Conservation (phyloP, 2,113 vertebrate genomes). For the Emydura subglobosa region DNA sequence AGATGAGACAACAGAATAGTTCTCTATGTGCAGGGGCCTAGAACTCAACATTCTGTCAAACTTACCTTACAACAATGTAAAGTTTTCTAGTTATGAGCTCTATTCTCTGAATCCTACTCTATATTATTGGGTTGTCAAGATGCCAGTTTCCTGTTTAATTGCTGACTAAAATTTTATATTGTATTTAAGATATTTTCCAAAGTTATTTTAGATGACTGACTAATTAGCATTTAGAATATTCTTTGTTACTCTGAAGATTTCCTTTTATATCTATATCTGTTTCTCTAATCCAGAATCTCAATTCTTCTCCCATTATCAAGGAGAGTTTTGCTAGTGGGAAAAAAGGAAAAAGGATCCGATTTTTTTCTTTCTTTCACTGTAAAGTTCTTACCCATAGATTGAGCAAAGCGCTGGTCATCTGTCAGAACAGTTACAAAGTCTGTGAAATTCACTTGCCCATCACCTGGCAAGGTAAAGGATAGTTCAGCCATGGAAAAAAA, state of each 20-base stretch:
- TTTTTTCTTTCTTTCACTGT: not conserved
- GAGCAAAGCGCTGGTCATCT: not conserved
- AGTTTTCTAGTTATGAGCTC: not conserved
- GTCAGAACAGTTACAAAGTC: not conserved
- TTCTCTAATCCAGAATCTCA: not conserved
- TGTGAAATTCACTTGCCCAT: not conserved
- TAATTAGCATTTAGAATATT: not conserved
- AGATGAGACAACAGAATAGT: not conserved
- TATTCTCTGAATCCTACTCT: not conserved
- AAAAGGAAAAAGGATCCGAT: not conserved
- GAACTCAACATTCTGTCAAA: not conserved
- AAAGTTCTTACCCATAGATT: not conserved
- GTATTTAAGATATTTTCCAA: not conserved
- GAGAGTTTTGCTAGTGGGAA: not conserved
- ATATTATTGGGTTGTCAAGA: not conserved
- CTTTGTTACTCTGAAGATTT: not conserved
- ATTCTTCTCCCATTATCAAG: not conserved
- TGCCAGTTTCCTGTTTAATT: not conserved
- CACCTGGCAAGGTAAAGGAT: not conserved
- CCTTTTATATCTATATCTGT: not conserved
- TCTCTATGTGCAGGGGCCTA: not conserved
- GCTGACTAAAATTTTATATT: not conserved
- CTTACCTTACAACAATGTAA: not conserved
- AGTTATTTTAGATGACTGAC: not conserved
- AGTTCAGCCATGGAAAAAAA: not conserved